Base-by-base conservation (phyloP, 2,888 invertebrate genomes). In the Barypeithes pellucidus region DNA sequence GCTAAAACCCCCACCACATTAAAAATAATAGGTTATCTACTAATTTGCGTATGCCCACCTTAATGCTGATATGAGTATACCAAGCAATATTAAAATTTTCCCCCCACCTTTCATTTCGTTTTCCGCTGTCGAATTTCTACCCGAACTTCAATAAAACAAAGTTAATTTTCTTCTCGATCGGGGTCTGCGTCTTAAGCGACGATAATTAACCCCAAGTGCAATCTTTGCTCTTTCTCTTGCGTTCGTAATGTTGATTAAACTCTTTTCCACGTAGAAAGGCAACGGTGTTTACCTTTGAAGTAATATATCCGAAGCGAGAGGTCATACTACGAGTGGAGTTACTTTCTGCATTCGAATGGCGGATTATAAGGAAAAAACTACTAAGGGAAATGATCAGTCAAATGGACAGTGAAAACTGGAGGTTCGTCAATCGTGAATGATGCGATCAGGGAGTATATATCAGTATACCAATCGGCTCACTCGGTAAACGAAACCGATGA, bases 111-210 rank as follows among this genome's bases (percentile, higher is more conserved):
- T 63, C 50, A 63, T 63, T 14, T 36, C 14, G 47, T 63, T 63
- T 63, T 63, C 63, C 50, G 47, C 47, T 63, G 47, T 33, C 12
- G 36, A 65, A 52, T 39, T 4, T 57, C 54, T 20, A n/a, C n/a
- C 39, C 54, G 54, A 36, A 63, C 5, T 20, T 76, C 75, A 77
- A 73, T 77, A 77, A 77, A 77, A 76, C 77, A 77, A 74, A 77
- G 78, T 78, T 77, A 79, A 79, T 79, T 79, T 57, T 76, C 75
- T 76, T 77, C 75, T 75, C 76, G 75, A 75, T 69, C 70, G 65
- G 57, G 60, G 62, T 73, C 61, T 77, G 79, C 77, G 79, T 76
- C 67, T 59, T 16, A 45, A 67, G 59, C 33, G 24, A 57, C 57
- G 57, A 67, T 67, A 67, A 67, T 67, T 67, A 52, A 59, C 59